Percentiles rank a stretch among this genome's conserved stretches.
These are phyloP conservation scores for Myotis findleyi DNA, from an alignment of 2,797 vertebrate genomes.

Conservation along the genomic window DNA sequence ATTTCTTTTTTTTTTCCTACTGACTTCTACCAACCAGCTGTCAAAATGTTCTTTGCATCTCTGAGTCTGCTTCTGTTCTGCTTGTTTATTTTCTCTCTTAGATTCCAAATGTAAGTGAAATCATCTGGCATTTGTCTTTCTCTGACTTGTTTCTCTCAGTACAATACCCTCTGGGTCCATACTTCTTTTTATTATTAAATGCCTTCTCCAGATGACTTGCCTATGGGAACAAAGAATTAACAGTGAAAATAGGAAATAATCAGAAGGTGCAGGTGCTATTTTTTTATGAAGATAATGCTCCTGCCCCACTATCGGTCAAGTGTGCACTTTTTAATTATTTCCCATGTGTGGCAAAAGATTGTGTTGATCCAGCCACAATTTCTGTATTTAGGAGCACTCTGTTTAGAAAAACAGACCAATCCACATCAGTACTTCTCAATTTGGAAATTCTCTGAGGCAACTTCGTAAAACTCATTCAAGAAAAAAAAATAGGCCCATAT, in stretches of 20 bases:
- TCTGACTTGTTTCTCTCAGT: not conserved
- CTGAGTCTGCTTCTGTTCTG: not conserved
- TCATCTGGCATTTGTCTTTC: not conserved
- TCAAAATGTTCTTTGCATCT: not conserved
- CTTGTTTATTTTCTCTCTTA: not conserved
- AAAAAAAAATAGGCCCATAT: not conserved
- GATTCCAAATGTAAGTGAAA: not conserved
- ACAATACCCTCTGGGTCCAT: not conserved
- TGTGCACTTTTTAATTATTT: conserved; percentile 27
- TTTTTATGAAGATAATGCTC: conserved; percentile 21
- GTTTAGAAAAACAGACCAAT: conserved; percentile 36
- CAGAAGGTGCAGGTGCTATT: not conserved
- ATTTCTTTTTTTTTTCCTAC: too few relatives aligned
- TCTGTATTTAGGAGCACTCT: conserved; percentile 23
- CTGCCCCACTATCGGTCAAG: not conserved
- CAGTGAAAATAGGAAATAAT: conserved; percentile 29
- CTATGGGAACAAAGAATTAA: conserved; percentile 59
- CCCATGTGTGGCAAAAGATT: not conserved
- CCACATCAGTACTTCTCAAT: conserved; percentile 47
- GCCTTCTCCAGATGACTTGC: conserved; percentile 14
- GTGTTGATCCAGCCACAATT: not conserved
- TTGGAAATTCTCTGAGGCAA: conserved; percentile 62
- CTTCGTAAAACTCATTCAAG: conserved; percentile 58
- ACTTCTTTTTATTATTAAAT: conserved; percentile 54
- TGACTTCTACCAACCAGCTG: not conserved